Evolutionary conservation across 2,113 vertebrate species (phyloP), one percentile per base, ranked within the genome.

Genomic region (Gorilla gorilla): DNA sequence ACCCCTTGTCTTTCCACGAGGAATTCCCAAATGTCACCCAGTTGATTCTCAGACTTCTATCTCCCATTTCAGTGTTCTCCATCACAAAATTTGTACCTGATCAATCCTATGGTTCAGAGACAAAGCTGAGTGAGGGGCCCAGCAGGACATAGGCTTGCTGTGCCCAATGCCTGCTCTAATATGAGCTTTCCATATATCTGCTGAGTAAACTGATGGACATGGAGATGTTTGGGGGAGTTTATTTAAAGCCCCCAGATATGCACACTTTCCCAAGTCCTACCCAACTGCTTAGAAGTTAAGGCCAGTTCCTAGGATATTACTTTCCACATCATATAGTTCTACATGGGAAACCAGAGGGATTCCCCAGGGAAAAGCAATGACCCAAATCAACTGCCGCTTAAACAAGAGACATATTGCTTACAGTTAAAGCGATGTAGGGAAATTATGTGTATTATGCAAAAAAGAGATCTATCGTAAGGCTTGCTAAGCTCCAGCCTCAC

Each of bases 321-420:
- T 78, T 38, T 80, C 30, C 13, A 68, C 10, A 4, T 78, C 2
- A 16, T 9, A n/a, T 38, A 16, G 22, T 57, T 95, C 32, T 59
- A 59, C 13, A 2, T n/a, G 38, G 48, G 6, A 48, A 48, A 86
- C 0, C 30, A 10, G 23, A 59, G 57, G 13, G 25, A 30, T 30
- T n/a, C 50, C 18, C 32, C 18, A 68, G 55, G 9, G 14, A 25
- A 30, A 64, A 55, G 20, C 40, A 45, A 57, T 2, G 5, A 25
- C 30, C 12, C 22, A 27, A 48, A 3, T 45, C 81, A 59, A 6
- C 22, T 66, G 6, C 22, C 30, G 14, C 5, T 4, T 52, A 43
- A 70, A 27, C 52, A 7, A 8, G 25, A 57, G 1, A 25, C 6
- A 1, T 9, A 0, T 81, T 11, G 4, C 4, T 16, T n/a, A 9